These are phyloP conservation scores for Phyllopteryx taeniolatus DNA, from an alignment of 2,113 vertebrate species.

Conservation along the genomic window DNA sequence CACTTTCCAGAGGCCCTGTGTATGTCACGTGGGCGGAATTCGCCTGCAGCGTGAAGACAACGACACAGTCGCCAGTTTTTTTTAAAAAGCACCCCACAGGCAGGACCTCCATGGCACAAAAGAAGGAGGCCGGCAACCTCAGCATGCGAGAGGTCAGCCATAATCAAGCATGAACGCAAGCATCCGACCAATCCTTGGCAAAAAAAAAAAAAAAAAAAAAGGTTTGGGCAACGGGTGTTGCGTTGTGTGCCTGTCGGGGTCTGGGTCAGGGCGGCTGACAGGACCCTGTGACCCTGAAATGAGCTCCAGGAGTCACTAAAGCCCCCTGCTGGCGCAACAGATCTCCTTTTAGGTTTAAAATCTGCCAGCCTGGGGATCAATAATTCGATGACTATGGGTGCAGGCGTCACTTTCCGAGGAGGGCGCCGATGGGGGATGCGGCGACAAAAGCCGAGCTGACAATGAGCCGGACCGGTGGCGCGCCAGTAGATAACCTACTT, in stretches of 20 bases:
- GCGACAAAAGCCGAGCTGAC: constrained; percentile 74
- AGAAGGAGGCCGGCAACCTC: constrained; percentile 79
- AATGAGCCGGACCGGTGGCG: constrained; percentile 74
- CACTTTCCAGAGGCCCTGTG: not conserved
- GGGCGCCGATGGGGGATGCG: constrained; percentile 73
- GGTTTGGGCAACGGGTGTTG: constrained; percentile 51
- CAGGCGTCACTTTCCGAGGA: constrained; percentile 81
- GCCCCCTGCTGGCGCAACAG: constrained; percentile 81
- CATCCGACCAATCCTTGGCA: constrained; percentile 82
- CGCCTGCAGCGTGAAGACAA: constrained; percentile 18
- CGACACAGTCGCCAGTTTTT: not conserved
- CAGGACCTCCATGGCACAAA: constrained; percentile 69
- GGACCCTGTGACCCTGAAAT: constrained; percentile 91
- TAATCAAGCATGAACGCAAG: constrained; percentile 84
- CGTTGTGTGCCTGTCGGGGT: constrained; percentile 54
- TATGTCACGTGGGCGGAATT: not conserved
- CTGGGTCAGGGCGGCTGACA: constrained; percentile 81
- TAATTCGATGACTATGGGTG: constrained; percentile 86
- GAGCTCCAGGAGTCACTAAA: constrained; percentile 79
- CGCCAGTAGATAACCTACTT: constrained; percentile 63
- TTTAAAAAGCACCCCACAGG: constrained; percentile 57
- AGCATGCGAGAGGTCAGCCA: constrained; percentile 75
- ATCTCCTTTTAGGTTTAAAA: constrained; percentile 85
- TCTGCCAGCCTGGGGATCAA: constrained; percentile 91
- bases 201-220: constrained; percentile 54